Base-by-base conservation (phyloP, 2,888 invertebrate genomes). In the Nematopogon swammerdamellus region DNA sequence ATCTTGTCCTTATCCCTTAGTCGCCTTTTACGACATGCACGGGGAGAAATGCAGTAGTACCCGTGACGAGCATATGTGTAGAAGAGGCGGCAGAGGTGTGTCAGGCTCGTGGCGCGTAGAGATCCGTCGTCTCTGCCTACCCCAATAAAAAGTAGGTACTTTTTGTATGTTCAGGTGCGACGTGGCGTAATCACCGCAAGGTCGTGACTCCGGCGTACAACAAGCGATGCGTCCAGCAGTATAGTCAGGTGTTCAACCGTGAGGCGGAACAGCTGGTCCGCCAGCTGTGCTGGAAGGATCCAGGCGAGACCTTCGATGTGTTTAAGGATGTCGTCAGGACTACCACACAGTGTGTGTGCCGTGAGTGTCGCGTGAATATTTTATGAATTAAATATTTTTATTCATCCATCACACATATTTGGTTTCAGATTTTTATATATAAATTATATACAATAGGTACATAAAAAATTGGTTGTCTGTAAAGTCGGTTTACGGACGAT, bases 291-390 rank as follows among this genome's bases (percentile, higher is more conserved):
- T 53, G 18, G 2, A 71, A 65, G 45, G 60, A 63, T 4, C 60
- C 63, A 0, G 50, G 51, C 1, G 25, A 36, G 1, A 58, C 59
- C 0, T 67, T 67, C 44, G 58, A 75, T 48, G 57, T 72, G 0
- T 75, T 67, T 48, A 56, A 53, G 14, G 70, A 72, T 20, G 62
- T 72, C 0, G 62, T 74, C 0, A 54, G 58, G 0, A 59, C 53
- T 20, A 74, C 74, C 1, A 75, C 74, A 1, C 68, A 65, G 49
- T 60, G 66, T 53, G 72, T 73, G 30, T 73, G 70, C 47, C 72
- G 74, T 73, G 53, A 67, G 73, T 67, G 25, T n/a, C n/a, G n/a
- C n/a, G n/a, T n/a, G n/a, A 18, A 14, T 46, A 42, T 8, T 17
- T n/a, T 47, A 5, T 29, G 2, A 5, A 2, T 20, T 11, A 14